phyloP scores from a whole-genome alignment of 2,888 invertebrate genomes.

The Caenorhabditis afra region DNA sequence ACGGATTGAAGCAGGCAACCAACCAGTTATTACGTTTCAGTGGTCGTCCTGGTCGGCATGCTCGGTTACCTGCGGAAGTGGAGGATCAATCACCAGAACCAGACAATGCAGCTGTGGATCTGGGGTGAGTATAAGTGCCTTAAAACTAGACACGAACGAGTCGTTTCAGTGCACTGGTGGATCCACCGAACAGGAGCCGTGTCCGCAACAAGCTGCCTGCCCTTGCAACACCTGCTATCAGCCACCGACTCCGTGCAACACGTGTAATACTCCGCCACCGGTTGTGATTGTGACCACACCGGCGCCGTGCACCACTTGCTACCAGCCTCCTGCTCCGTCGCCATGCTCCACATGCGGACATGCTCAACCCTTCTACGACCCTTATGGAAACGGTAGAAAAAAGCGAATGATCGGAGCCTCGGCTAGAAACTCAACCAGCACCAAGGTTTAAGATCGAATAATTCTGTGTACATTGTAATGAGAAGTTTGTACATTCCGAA shows the following conservation, averaged over 20 bases:
- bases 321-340: conserved; percentile 46
- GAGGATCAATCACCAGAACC: conserved; percentile 59
- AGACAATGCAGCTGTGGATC: conserved; percentile 63
- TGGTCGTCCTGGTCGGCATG: conserved; percentile 67
- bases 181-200: conserved; percentile 63
- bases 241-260: conserved; percentile 60
- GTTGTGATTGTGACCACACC: conserved; percentile 55
- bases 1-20: not conserved
- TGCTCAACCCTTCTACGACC: conserved; percentile 63
- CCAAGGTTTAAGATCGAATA: conserved; percentile 12
- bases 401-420: conserved; percentile 43
- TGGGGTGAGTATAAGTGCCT: conserved; percentile 40
- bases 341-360: conserved; percentile 62
- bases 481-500: conserved; percentile 41
- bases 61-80: conserved; percentile 64
- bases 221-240: conserved; percentile 66
- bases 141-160: not conserved
- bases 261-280: conserved; percentile 57
- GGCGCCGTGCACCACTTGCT: conserved; percentile 63
- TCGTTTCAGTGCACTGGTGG: conserved; percentile 64
- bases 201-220: conserved; percentile 64
- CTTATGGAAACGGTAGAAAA: conserved; percentile 64
- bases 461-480: conserved; percentile 41
- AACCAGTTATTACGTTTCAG: conserved; percentile 31
- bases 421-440: conserved; percentile 29